Evolutionary conservation across 1,140 invertebrate species (phyloP).

Genomic region (Calephelis virginiensis): DNA sequence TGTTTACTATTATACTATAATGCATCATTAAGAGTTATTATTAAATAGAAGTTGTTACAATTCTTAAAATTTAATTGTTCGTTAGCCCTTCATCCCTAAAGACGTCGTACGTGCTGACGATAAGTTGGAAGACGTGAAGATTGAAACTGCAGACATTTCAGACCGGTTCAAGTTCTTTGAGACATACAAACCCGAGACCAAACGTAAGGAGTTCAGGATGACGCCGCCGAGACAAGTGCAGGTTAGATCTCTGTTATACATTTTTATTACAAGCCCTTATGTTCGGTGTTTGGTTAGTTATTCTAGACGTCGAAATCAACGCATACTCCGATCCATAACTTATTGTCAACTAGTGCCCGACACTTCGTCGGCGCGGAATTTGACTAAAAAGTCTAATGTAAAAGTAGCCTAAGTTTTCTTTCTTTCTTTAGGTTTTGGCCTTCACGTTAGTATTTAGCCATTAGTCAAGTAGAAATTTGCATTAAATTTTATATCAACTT

Average conservation of each 20-base stretch:
- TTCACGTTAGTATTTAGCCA: too few relatives aligned
- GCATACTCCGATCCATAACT: neutral
- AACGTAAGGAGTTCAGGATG: conserved; percentile 88
- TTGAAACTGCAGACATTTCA: conserved; percentile 89
- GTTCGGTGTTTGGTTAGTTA: too few relatives aligned
- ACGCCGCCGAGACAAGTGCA: conserved; percentile 87
- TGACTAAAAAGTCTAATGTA: too few relatives aligned
- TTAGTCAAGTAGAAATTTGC: too few relatives aligned
- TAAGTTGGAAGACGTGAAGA: conserved; percentile 85
- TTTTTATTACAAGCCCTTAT: neutral
- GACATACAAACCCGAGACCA: conserved; percentile 86
- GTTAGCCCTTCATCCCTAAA: conserved; percentile 79
- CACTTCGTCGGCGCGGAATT: too few relatives aligned
- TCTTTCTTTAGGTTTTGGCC: too few relatives aligned
- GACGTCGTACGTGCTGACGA: conserved; percentile 87
- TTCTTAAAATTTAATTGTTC: neutral
- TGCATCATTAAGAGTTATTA: too few relatives aligned
- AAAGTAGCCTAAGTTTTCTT: too few relatives aligned
- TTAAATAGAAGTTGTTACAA: too few relatives aligned
- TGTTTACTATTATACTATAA: too few relatives aligned
- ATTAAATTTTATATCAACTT: too few relatives aligned
- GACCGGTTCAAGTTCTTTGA: conserved; percentile 95
- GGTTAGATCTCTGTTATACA: conserved; percentile 32
- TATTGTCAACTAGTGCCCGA: too few relatives aligned
- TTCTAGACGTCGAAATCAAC: neutral